Conservation (phyloP, 2,888 invertebrate genomes). For the Andrena flavipes region DNA sequence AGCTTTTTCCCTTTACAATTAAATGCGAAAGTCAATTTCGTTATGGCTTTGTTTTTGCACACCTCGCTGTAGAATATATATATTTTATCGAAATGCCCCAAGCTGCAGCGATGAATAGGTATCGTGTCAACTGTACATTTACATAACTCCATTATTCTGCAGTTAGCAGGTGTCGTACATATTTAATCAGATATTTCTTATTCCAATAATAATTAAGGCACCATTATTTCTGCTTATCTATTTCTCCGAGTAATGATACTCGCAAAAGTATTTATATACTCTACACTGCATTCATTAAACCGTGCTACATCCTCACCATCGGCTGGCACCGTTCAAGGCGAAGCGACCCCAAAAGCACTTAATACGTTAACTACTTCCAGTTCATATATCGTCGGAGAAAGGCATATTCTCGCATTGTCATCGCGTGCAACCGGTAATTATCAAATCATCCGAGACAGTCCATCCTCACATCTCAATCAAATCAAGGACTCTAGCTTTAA, state of each 20-base stretch:
- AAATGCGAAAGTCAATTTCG: background rate
- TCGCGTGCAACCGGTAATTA: too few relatives aligned
- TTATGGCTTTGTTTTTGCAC: background rate
- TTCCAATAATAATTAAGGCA: conserved; percentile 12
- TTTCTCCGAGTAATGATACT: conserved; percentile 4
- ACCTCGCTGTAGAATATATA: background rate
- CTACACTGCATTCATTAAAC: background rate
- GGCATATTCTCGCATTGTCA: too few relatives aligned
- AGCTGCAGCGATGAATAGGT: background rate
- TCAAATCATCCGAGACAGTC: too few relatives aligned
- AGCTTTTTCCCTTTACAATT: background rate
- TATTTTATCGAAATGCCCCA: background rate
- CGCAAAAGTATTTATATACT: conserved; percentile 11
- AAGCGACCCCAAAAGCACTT: too few relatives aligned
- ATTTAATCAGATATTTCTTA: conserved; percentile 18
- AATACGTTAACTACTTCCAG: too few relatives aligned
- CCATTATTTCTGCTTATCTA: conserved; percentile 12
- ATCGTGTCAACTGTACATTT: background rate
- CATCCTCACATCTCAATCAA: too few relatives aligned
- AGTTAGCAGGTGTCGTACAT: conserved; percentile 21
- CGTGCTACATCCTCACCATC: background rate
- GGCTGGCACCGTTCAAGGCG: too few relatives aligned
- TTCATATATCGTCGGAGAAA: too few relatives aligned
- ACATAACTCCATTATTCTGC: conserved; percentile 2
- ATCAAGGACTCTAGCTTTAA: too few relatives aligned